Base-by-base conservation (phyloP, 2,113 vertebrate genomes). In the Silurus asotus region DNA sequence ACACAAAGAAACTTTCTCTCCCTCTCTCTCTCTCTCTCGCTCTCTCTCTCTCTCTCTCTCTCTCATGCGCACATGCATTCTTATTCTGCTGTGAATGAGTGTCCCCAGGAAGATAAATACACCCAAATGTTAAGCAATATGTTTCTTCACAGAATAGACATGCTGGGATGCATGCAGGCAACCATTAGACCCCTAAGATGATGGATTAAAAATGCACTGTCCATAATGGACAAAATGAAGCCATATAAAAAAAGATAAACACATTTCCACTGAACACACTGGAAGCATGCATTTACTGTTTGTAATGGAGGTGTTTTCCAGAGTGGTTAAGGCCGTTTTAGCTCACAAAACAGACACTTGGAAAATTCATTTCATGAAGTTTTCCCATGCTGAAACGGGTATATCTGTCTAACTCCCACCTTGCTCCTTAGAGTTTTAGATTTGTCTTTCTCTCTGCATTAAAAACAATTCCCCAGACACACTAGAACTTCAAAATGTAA, bases 151-250 rank as follows among this genome's bases (percentile, higher is more conserved):
- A 89, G 87, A 88, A 87, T 86, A 62, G 78, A 82, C 87, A 64
- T 82, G 83, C 82, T 87, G 80, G 90, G 89, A 88, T 84, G 88
- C 78, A 84, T 87, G 89, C 84, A 89, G 86, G 87, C 88, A 88
- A 89, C 91, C 89, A 89, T 90, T 88, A 88, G 89, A 74, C 67
- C 86, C 88, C 70, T 84, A 84, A 84, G 74, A 90, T 92, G 91
- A 92, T 92, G 87, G 90, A 93, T 91, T 90, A 89, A 87, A 61
- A 85, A 64, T 67, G 80, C 86, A 88, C 76, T 84, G 83, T 88
- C 59, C 90, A 90, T 92, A 91, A 92, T 92, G 90, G 88, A 83
- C 17, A 25, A 80, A 80, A 61, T 61, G 17, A 28, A 86, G 86
- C 89, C 83, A 91, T 89, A 88, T 37, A 37, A 37, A 91, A 92